Percentiles rank a stretch among this genome's conserved stretches.
Evolutionary conservation across 1,140 invertebrate species (phyloP).

Genomic region (Anastrepha obliqua): DNA sequence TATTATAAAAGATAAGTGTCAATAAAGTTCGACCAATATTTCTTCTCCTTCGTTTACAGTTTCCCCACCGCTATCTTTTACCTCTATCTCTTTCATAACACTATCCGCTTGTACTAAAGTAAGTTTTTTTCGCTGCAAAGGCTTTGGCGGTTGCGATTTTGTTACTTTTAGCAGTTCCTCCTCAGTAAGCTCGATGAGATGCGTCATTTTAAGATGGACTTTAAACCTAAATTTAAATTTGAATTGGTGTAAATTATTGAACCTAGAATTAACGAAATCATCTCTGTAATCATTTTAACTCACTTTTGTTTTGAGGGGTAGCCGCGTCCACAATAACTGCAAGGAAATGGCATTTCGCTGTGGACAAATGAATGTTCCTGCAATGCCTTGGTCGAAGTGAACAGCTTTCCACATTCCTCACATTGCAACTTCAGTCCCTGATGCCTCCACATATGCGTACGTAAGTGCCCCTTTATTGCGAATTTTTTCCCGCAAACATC

Average conservation of each 20-base stretch:
- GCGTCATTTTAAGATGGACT: slow-evolving; percentile 54
- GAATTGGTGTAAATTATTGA: neutral
- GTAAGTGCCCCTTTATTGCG: slow-evolving; percentile 55
- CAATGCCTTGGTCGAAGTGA: slow-evolving; percentile 54
- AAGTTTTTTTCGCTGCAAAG: slow-evolving; percentile 41
- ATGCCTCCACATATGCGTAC: slow-evolving; percentile 56
- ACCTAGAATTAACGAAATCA: neutral
- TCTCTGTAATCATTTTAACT: neutral
- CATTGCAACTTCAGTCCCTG: slow-evolving; percentile 56
- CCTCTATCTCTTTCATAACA: slow-evolving; percentile 52
- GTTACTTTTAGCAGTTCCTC: slow-evolving; percentile 42
- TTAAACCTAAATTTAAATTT: slow-evolving; percentile 39
- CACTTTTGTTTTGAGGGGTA: slow-evolving; percentile 58
- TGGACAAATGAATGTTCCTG: slow-evolving; percentile 55
- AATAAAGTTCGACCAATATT: neutral
- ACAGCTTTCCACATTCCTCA: slow-evolving; percentile 57
- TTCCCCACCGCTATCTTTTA: neutral
- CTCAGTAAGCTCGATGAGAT: slow-evolving; percentile 29
- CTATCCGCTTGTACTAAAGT: slow-evolving; percentile 55
- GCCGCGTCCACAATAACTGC: slow-evolving; percentile 49
- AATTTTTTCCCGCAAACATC: slow-evolving; percentile 55
- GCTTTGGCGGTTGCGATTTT: slow-evolving; percentile 33
- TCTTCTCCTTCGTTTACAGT: neutral
- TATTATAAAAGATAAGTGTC: neutral
- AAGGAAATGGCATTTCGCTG: slow-evolving; percentile 56